Percentiles rank a stretch among this genome's conserved stretches.
Evolutionary conservation across 2,888 invertebrate genomes (phyloP).

Genomic region (Tridacna crocea): DNA sequence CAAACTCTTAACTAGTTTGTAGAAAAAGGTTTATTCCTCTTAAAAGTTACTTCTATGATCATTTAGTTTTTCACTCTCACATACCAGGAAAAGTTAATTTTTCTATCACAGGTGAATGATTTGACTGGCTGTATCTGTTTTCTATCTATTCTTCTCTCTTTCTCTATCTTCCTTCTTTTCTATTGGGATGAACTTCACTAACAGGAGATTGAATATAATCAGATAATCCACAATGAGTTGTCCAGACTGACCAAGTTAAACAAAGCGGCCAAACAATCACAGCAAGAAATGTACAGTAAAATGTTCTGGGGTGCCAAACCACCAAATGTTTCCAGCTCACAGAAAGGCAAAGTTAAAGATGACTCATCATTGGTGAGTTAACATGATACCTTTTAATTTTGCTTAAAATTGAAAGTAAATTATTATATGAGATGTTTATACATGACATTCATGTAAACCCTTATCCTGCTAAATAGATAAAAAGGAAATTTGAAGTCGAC

Average conservation of each 20-base stretch:
- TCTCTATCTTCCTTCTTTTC: constrained; percentile 7
- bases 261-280: constrained; percentile 87
- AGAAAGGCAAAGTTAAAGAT: constrained; percentile 17
- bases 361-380: constrained; percentile 39
- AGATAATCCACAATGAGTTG: constrained; percentile 51
- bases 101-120: no score
- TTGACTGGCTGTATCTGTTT: background rate
- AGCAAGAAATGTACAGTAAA: constrained; percentile 89
- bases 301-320: constrained; percentile 85
- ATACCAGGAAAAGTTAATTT: no score
- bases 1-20: no score
- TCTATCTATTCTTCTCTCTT: constrained; percentile 10
- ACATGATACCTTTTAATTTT: background rate
- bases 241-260: constrained; percentile 85
- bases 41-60: no score
- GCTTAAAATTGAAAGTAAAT: no score
- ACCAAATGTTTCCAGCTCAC: constrained; percentile 44
- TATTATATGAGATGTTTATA: no score
- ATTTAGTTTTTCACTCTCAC: no score
- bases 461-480: no score
- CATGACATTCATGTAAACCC: no score
- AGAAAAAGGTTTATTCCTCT: no score
- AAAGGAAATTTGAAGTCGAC: no score
- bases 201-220: constrained; percentile 4
- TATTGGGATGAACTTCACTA: constrained; percentile 2